Evolutionary conservation across 2,797 vertebrate genomes (phyloP), one percentile per base, ranked within the genome.

Genomic region (Rhynchotus rufescens): DNA sequence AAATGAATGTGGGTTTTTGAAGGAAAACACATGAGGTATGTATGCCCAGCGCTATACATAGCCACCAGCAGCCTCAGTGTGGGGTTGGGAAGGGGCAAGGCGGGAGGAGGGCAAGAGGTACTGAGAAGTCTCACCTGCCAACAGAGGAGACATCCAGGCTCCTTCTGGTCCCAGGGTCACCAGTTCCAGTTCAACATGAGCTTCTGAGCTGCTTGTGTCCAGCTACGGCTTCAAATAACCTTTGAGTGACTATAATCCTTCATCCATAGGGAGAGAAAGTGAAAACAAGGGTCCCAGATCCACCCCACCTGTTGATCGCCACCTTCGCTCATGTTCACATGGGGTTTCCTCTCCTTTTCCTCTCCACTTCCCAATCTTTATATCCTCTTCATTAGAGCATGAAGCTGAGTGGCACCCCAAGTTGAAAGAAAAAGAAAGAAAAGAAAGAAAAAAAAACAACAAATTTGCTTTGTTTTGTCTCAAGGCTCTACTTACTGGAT

Each of bases 1-100:
- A 95, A 96, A 96, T 90, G 88, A 81, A 51, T 7, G 56, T 5
- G 84, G 81, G 76, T 66, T 89, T 94, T 68, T 80, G 76, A 86
- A 89, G 87, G 95, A 89, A 30, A 69, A 44, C 91, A 71, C 88
- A 84, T 84, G 26, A 87, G 82, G 79, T 45, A 85, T 88, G 79
- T 45, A 89, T 86, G 88, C 56, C 84, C 22, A 0, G 22, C 0
- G 79, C 88, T 95, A 94, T 92, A 87, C 76, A 90, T 92, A 96
- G 82, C 45, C 69, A 30, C 51, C 44, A 81, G n/a, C 36, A 81
- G 94, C 90, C 89, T 94, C 91, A 92, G 72, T 90, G 80, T 0
- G 0, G 49, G 38, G 17, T 19, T 12, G 86, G 75, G 44, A 67
- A 85, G 61, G 4, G 61, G 69, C 84, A 66, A 84, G 45, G 12